Evolutionary conservation across 2,797 vertebrate species (phyloP).

Genomic region (Heterohyrax brucei): DNA sequence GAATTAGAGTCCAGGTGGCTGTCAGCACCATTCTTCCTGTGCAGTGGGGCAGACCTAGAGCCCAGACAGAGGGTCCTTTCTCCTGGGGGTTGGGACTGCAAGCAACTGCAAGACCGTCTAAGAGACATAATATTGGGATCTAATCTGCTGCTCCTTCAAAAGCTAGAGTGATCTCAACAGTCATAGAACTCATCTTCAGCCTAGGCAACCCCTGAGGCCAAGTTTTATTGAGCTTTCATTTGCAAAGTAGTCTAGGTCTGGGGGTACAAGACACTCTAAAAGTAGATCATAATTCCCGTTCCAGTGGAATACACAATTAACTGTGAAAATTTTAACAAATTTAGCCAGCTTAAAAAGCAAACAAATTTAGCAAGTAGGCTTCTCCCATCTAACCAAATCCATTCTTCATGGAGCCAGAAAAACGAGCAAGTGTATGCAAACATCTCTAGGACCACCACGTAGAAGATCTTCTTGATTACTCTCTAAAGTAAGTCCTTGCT

Average conservation of each 20-base stretch:
- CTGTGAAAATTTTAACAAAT: constrained; percentile 49
- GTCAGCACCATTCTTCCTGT: neutral
- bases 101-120: neutral
- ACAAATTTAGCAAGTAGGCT: neutral
- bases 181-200: neutral
- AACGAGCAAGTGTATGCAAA: neutral
- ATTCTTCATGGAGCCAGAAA: neutral
- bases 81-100: neutral
- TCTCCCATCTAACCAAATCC: constrained; percentile 40
- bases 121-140: accelerated
- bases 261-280: neutral
- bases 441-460: neutral
- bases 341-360: constrained; percentile 20
- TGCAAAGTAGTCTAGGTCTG: neutral
- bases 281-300: neutral
- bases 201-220: neutral
- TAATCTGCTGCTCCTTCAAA: neutral
- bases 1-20: neutral
- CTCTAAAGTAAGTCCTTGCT: neutral
- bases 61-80: neutral
- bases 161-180: neutral
- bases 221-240: constrained; percentile 2
- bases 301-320: neutral
- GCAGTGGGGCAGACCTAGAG: neutral
- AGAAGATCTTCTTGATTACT: neutral